A percentile compares a stretch with the other conserved stretches of the same genome.
These are phyloP conservation scores for Dolichomitus sp. DNA, from an alignment of 2,888 invertebrate genomes.

Conservation along the genomic window DNA sequence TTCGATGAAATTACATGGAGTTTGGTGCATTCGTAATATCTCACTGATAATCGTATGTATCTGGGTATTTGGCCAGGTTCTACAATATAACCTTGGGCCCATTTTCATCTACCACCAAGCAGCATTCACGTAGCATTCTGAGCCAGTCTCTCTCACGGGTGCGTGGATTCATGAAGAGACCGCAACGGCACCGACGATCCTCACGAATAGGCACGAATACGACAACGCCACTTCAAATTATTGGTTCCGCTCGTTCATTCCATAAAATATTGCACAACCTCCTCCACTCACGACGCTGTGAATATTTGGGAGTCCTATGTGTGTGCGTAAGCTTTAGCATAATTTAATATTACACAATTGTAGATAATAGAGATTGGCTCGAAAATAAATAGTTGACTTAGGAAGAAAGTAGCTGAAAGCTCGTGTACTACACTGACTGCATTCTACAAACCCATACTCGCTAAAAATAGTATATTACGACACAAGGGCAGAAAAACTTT, in stretches of 20 bases:
- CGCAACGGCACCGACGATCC: conserved; percentile 25
- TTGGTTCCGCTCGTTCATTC: conserved; percentile 14
- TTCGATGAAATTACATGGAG: conserved; percentile 30
- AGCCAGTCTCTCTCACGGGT: conserved; percentile 22
- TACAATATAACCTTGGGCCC: conserved; percentile 82
- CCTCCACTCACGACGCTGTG: not conserved
- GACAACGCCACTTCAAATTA: conserved; percentile 1
- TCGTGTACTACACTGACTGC: no score
- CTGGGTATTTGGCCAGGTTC: conserved; percentile 81
- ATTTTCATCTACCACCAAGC: conserved; percentile 71
- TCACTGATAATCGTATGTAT: conserved; percentile 81
- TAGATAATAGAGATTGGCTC: conserved; percentile 22
- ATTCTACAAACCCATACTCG: not conserved
- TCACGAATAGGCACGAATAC: conserved; percentile 5
- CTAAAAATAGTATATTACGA: no score
- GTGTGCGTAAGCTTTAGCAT: not conserved
- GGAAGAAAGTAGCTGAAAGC: not conserved
- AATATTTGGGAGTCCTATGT: conserved; percentile 18
- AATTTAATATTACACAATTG: conserved; percentile 41
- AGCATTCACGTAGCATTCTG: conserved; percentile 45
- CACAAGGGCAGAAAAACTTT: no score
- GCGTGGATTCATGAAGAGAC: conserved; percentile 6
- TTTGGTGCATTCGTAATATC: conserved; percentile 35
- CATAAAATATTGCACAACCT: conserved; percentile 30
- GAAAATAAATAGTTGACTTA: conserved; percentile 6